Evolutionary conservation across 2,113 vertebrate genomes (phyloP).

Genomic region (Clinocottus analis): DNA sequence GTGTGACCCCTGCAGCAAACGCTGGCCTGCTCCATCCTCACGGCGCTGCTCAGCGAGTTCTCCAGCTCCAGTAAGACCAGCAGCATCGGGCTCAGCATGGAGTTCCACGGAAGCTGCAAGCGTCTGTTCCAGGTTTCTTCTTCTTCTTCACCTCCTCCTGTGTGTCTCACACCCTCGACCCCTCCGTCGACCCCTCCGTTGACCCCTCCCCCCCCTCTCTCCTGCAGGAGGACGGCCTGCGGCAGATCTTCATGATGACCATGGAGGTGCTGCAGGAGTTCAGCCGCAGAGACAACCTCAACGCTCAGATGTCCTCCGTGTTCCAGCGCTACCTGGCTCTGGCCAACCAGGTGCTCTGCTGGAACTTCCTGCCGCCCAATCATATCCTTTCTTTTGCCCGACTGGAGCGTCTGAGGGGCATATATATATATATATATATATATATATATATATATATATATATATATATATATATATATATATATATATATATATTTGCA

Average conservation of each 20-base stretch:
- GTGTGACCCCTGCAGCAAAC: slow-evolving; percentile 89
- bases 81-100: slow-evolving; percentile 99
- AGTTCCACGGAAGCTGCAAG: slow-evolving; percentile 99
- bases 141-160: rapidly evolving
- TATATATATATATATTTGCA: too few relatives aligned
- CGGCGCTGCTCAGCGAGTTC: slow-evolving; percentile 95
- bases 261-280: slow-evolving; percentile 98
- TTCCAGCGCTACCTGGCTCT: slow-evolving; percentile 98
- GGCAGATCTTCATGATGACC: slow-evolving; percentile 95
- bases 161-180: background rate
- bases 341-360: slow-evolving; percentile 98
- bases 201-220: background rate
- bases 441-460: too few relatives aligned
- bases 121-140: slow-evolving; percentile 92
- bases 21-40: slow-evolving; percentile 98
- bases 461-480: too few relatives aligned
- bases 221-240: slow-evolving; percentile 92
- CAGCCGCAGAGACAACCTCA: slow-evolving; percentile 94
- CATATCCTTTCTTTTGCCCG: slow-evolving; percentile 99
- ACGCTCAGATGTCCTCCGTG: slow-evolving; percentile 96
- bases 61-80: slow-evolving; percentile 99
- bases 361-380: slow-evolving; percentile 99
- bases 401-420: too few relatives aligned
- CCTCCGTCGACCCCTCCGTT: background rate
- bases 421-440: too few relatives aligned